phyloP scores from a whole-genome alignment of 2,888 invertebrate species.

The Phalera bucephala region DNA sequence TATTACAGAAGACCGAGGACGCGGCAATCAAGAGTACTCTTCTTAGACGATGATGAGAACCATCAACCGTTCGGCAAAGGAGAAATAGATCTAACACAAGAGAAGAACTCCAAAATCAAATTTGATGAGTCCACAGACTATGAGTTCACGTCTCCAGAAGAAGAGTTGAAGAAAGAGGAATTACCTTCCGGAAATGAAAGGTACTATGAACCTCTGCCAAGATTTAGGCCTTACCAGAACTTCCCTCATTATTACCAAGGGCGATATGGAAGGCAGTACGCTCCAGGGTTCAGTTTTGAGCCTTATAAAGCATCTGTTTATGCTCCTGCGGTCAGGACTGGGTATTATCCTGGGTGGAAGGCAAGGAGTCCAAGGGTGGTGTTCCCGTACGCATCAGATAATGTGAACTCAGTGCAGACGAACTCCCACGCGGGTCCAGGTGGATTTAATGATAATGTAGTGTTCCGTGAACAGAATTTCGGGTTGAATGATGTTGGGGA shows the following conservation, averaged over 20 bases:
- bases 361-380: slow-evolving; percentile 75
- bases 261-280: slow-evolving; percentile 61
- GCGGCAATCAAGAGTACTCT: slow-evolving; percentile 57
- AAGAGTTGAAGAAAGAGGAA: slow-evolving; percentile 35
- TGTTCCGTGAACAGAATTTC: slow-evolving; percentile 84
- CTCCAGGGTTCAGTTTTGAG: slow-evolving; percentile 62
- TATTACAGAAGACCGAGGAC: slow-evolving; percentile 44
- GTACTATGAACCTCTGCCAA: slow-evolving; percentile 60
- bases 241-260: slow-evolving; percentile 64
- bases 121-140: slow-evolving; percentile 76
- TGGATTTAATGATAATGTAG: slow-evolving; percentile 63
- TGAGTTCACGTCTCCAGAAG: slow-evolving; percentile 68
- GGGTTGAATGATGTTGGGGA: slow-evolving; percentile 83
- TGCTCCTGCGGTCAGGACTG: slow-evolving; percentile 56
- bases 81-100: slow-evolving; percentile 68
- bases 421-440: slow-evolving; percentile 70
- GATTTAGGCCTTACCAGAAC: slow-evolving; percentile 48
- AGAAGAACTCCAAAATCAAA: slow-evolving; percentile 67
- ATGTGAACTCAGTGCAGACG: slow-evolving; percentile 64
- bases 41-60: slow-evolving; percentile 67
- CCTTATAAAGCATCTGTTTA: slow-evolving; percentile 46
- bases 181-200: slow-evolving; percentile 62
- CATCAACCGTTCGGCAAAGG: slow-evolving; percentile 61
- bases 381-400: slow-evolving; percentile 71
- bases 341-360: slow-evolving; percentile 72